Base-by-base conservation (phyloP, 1,140 invertebrate species). In the Sarcophaga peregrina region DNA sequence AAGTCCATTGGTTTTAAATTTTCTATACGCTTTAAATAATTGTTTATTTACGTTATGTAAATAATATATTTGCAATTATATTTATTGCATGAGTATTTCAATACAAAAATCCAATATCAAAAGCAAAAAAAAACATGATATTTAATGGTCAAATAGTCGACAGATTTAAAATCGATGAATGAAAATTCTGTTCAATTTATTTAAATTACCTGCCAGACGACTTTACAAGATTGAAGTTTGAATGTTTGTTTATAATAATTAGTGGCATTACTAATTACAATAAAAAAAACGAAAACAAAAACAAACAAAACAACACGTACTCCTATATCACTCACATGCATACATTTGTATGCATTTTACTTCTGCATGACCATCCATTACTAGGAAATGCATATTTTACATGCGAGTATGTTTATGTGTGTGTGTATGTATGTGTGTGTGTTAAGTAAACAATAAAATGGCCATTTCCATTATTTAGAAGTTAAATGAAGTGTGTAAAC, bases 391-490 rank as follows among this genome's bases (percentile, higher is more conserved):
- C 25, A 37, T 37, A 37, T 37, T 37, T 37, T 37, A 37, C 25
- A 37, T 37, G 25, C 25, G 25, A 37, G 25, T 37, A 1, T 37
- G 1, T 37, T 4, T 37, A 1, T 37, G 25, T 37, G 25, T 37
- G 25, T 37, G 25, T 37, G 25, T 37, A 4, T 37, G 25, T 37
- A 4, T 37, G 25, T 37, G 25, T 37, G 4, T 37, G 25, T 37
- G 25, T 37, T 37, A 37, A 37, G 25, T 62, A 62, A 62, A 62
- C n/a, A 62, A 62, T n/a, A 37, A 37, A n/a, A 62, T 68, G n/a
- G n/a, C 17, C n/a, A 68, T 25, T 68, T 20, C 20, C 62, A 68
- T 68, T 68, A 68, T 68, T 68, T 68, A 25, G 62, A 68, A 68
- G 17, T 25, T 68, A 25, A 68, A 68, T 20, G 62, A 68, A 68